Evolutionary conservation across 1,140 invertebrate species (phyloP), one percentile per base, ranked within the genome.

Genomic region (Euschistus heros): DNA sequence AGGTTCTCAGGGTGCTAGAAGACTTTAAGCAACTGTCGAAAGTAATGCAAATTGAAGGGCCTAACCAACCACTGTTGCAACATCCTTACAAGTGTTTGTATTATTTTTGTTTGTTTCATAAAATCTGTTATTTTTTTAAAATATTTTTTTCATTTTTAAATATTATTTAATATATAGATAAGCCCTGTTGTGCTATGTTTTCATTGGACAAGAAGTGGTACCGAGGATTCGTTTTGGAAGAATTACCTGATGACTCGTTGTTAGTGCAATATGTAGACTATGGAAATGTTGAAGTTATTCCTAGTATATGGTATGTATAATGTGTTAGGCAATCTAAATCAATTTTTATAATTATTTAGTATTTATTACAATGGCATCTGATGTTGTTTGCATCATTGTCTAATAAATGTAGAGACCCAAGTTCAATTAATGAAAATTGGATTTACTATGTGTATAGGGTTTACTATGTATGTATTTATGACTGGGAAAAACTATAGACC

Each of bases 211-310:
- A 65, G 1, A 33, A 47, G 0, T 78, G 76, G 75, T 86, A 86
- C 70, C 77, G 85, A 64, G 83, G 81, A 22, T 70, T 74, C 62
- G 77, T 86, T 10, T 33, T 76, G 20, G 72, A 76, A 55, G 74
- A 77, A 8, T 72, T 74, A 22, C 27, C 37, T 20, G 68, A 74
- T 0, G 63, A 69, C 27, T 55, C 64, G 14, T 33, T 70, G 6
- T 62, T 72, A 46, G 76, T 81, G 0, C 47, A 73, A 30, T 81
- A 79, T 68, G 73, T 81, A 0, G 80, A 81, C 71, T 81, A 79
- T 68, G 80, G 80, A 4, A 81, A 80, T 66, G 44, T 71, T 0
- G 79, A 80, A 71, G 70, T 72, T 2, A 72, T 14, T 72, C 62
- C 63, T n/a, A 17, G 26, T 13, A 10, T 10, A 2, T 46, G 59